Base-by-base conservation (phyloP, 2,797 vertebrate genomes). In the Arctocebus calabarensis region DNA sequence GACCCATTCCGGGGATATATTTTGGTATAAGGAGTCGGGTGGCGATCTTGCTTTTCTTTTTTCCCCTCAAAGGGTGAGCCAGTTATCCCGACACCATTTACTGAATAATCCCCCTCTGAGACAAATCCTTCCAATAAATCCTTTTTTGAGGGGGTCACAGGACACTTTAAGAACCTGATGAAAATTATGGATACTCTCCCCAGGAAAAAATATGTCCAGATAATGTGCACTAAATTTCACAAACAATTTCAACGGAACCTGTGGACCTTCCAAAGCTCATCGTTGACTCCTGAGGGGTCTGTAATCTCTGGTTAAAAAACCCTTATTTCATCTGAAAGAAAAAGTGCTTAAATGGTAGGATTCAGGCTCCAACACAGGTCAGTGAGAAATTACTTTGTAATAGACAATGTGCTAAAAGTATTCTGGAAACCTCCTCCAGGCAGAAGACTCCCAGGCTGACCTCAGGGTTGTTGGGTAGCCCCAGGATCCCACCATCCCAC, bases 61-160 rank as follows among this genome's bases (percentile, higher is more conserved):
- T 16, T 27, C 25, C 5, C 8, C 12, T 3, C 16, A 62, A 52
- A 93, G 70, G 55, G 20, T 92, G 62, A 94, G 92, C 79, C 84
- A 64, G 43, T 90, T 87, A 88, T 78, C 73, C 52, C 40, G 19
- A 48, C 55, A 87, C 37, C 43, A 75, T 89, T 95, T 92, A 75
- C 43, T 83, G 84, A 73, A 74, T 96, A 95, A 95, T 93, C 94
- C 13, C 34, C 84, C 34, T 77, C 78, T 77, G 52, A 55, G 90
- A 90, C 57, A 91, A 96, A 97, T 94, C 93, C 88, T 89, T 90
- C 84, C 75, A 19, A 83, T 75, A 73, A 94, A 85, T 86, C 85
- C 84, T 93, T 84, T 94, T 29, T 16, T 3, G 2, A 25, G 19
- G 84, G 87, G 61, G n/a, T 93, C 94, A 48, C 6, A 8, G 70